Conservation (phyloP, 2,888 invertebrate species). For the Ichneumoninae sp. region DNA sequence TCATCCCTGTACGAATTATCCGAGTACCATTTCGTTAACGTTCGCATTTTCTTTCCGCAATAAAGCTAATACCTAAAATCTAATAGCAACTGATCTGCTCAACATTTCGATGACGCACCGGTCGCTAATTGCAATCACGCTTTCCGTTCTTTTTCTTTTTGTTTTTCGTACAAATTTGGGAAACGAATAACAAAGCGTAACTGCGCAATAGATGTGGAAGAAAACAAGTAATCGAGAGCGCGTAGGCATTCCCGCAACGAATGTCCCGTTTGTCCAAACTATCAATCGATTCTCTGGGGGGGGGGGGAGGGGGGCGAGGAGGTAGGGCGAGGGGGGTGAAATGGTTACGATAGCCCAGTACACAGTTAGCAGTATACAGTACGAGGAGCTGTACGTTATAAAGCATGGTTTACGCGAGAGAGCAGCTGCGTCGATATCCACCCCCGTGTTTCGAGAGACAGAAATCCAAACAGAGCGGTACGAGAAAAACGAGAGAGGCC, state of each 20-base stretch:
- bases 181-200: slow-evolving; percentile 17
- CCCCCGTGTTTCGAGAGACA: slow-evolving; percentile 68
- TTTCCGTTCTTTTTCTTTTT: not conserved
- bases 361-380: slow-evolving; percentile 13
- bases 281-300: slow-evolving; percentile 78
- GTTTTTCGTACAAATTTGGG: not conserved
- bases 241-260: slow-evolving; percentile 53
- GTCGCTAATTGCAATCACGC: not conserved
- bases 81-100: not conserved
- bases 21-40: too few relatives aligned
- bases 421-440: slow-evolving; percentile 68
- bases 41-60: too few relatives aligned
- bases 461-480: slow-evolving; percentile 79
- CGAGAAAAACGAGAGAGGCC: slow-evolving; percentile 42
- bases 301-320: slow-evolving; percentile 56
- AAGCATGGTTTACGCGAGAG: slow-evolving; percentile 67
- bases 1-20: too few relatives aligned
- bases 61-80: not conserved
- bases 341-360: slow-evolving; percentile 43
- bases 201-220: not conserved
- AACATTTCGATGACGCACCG: not conserved
- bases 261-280: slow-evolving; percentile 79
- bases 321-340: slow-evolving; percentile 34
- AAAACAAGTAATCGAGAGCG: slow-evolving; percentile 18
- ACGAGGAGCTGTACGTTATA: slow-evolving; percentile 55